phyloP scores from a whole-genome alignment of 1,140 invertebrate species.

The Brachionus koreanus region DNA sequence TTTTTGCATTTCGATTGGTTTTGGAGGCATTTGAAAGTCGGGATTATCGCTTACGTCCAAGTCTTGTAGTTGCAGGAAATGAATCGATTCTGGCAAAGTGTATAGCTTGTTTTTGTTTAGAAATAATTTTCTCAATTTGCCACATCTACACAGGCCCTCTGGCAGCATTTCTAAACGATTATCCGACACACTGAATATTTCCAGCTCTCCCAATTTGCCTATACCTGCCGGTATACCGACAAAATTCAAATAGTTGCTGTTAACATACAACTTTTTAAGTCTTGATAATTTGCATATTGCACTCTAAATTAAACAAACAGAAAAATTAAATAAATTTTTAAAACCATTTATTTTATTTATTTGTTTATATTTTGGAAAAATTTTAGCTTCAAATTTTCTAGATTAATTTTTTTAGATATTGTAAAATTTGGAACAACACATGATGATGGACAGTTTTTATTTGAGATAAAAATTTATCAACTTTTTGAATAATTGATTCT shows the following conservation, averaged over 20 bases:
- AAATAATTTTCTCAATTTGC: slow-evolving; percentile 87
- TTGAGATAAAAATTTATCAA: too few species aligned
- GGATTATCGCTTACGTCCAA: slow-evolving; percentile 88
- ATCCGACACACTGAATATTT: slow-evolving; percentile 91
- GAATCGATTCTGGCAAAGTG: slow-evolving; percentile 93
- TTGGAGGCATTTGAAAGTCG: slow-evolving; percentile 93
- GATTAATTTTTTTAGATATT: too few species aligned
- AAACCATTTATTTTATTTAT: too few species aligned
- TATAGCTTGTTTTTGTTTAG: slow-evolving; percentile 87
- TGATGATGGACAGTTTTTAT: too few species aligned
- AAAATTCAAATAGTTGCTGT: slow-evolving; percentile 91
- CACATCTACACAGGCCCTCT: slow-evolving; percentile 91
- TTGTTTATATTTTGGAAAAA: too few species aligned
- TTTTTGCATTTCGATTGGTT: slow-evolving; percentile 64
- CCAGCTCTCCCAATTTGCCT: slow-evolving; percentile 84
- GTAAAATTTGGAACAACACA: too few species aligned
- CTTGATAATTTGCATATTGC: slow-evolving; percentile 76
- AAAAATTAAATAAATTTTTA: slow-evolving; percentile 13
- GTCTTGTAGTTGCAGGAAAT: slow-evolving; percentile 77
- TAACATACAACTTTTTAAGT: slow-evolving; percentile 81
- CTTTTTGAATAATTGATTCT: too few species aligned
- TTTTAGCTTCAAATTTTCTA: too few species aligned
- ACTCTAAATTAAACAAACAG: neutral
- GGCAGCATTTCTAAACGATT: slow-evolving; percentile 98
- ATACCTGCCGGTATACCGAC: slow-evolving; percentile 96